A percentile compares a stretch with the other conserved stretches of the same genome.
These are phyloP conservation scores for Hipparchia sbordonii DNA, from an alignment of 2,888 invertebrate genomes.

Conservation along the genomic window DNA sequence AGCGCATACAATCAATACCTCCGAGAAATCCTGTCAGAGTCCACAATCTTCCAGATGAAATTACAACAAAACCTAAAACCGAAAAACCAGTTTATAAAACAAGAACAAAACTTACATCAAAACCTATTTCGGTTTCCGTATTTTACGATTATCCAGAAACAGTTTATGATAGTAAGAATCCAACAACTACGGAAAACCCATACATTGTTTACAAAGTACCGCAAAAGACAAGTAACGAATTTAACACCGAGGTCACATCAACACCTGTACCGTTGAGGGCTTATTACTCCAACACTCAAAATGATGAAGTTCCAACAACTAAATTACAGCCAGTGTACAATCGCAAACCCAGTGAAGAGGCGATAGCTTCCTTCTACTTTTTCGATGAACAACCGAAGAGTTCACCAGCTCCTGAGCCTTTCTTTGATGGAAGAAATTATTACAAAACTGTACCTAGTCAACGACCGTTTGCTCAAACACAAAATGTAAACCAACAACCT, in stretches of 20 bases:
- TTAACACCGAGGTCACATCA: conserved; percentile 76
- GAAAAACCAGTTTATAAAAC: conserved; percentile 75
- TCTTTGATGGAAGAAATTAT: conserved; percentile 74
- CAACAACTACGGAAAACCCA: conserved; percentile 75
- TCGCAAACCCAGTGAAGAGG: conserved; percentile 71
- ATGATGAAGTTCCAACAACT: conserved; percentile 79
- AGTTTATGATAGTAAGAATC: conserved; percentile 69
- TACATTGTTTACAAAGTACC: conserved; percentile 79
- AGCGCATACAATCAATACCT: conserved; percentile 61
- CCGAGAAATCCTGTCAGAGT: conserved; percentile 73
- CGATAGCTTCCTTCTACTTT: conserved; percentile 85
- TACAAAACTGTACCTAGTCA: conserved; percentile 67
- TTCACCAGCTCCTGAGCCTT: conserved; percentile 81
- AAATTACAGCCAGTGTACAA: conserved; percentile 78
- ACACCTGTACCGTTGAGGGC: conserved; percentile 85
- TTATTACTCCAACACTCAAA: conserved; percentile 83
- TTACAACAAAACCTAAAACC: conserved; percentile 66
- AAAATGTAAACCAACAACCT: conserved; percentile 61
- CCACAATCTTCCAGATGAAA: conserved; percentile 69
- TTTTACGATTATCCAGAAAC: conserved; percentile 76
- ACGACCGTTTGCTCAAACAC: conserved; percentile 54
- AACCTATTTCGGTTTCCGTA: conserved; percentile 76
- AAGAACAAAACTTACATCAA: conserved; percentile 76
- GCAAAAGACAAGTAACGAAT: conserved; percentile 60
- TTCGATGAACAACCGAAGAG: conserved; percentile 85